Conservation (phyloP, 1,140 invertebrate genomes). For the Drosophila persimilis region DNA sequence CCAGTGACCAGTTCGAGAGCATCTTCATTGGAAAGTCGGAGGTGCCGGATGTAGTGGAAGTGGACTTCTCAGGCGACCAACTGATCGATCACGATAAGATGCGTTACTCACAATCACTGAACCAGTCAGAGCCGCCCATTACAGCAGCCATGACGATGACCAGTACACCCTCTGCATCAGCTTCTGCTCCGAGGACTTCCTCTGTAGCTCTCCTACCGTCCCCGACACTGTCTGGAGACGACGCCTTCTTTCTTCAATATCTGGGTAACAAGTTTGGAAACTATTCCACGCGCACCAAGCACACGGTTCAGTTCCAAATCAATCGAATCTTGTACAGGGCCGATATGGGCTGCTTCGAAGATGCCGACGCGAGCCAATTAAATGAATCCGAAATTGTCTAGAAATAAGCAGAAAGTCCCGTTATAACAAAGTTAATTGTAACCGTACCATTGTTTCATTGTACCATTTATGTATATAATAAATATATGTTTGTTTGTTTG, state of each 20-base stretch:
- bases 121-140: too few species aligned
- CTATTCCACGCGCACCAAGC: constrained; percentile 34
- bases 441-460: background rate
- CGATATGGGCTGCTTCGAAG: constrained; percentile 53
- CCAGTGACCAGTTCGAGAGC: constrained; percentile 24
- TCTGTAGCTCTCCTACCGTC: too few species aligned
- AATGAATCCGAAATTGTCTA: background rate
- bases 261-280: constrained; percentile 45
- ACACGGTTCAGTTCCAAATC: constrained; percentile 53
- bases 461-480: background rate
- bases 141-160: too few species aligned
- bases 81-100: constrained; percentile 1
- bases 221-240: constrained; percentile 12
- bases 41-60: constrained; percentile 21
- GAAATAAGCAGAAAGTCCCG: too few species aligned
- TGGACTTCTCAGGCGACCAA: background rate
- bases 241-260: constrained; percentile 44
- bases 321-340: constrained; percentile 57
- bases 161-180: background rate
- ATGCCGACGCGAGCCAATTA: constrained; percentile 1
- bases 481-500: too few species aligned
- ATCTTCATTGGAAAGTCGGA: constrained; percentile 45
- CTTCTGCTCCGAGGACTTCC: background rate
- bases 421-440: too few species aligned
- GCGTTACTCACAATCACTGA: too few species aligned